These are phyloP conservation scores for Astropecten irregularis DNA, from an alignment of 53 echinoderm and acorn worm species.

Conservation along the genomic window DNA sequence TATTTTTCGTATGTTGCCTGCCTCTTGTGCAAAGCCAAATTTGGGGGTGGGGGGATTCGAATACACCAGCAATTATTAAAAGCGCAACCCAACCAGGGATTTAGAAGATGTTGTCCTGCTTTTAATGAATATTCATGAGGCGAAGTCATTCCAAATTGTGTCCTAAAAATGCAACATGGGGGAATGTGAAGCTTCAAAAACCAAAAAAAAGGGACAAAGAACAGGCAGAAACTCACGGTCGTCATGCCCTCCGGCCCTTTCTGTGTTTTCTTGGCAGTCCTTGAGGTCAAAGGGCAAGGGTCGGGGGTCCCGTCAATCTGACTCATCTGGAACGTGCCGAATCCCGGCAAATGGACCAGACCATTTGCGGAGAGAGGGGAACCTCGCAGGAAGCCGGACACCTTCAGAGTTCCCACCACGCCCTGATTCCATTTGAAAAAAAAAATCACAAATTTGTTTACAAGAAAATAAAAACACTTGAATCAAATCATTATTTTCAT, in stretches of 20 bases:
- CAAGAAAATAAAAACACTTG: not conserved
- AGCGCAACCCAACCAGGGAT: too few species aligned
- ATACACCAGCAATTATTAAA: too few species aligned
- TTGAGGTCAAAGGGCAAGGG: slow-evolving; percentile 90
- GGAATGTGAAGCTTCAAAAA: too few species aligned
- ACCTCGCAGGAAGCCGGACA: slow-evolving; percentile 88
- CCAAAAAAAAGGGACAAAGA: too few species aligned
- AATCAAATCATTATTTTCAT: not conserved
- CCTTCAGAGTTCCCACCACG: slow-evolving; percentile 79
- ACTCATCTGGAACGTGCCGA: slow-evolving; percentile 92
- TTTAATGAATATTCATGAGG: too few species aligned
- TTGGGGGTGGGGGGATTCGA: too few species aligned
- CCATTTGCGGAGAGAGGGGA: slow-evolving; percentile 84
- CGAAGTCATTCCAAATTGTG: too few species aligned
- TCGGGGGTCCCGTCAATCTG: slow-evolving; percentile 86
- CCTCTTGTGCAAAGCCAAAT: too few species aligned
- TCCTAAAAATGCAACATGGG: too few species aligned
- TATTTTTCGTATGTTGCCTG: too few species aligned
- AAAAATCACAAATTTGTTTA: not conserved
- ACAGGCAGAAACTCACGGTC: slow-evolving; percentile 39
- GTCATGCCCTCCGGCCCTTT: slow-evolving; percentile 52
- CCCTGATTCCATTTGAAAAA: slow-evolving; percentile 48
- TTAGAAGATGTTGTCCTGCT: too few species aligned
- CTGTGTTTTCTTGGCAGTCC: slow-evolving; percentile 7
- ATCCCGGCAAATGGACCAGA: slow-evolving; percentile 85